Conservation (phyloP, 2,113 vertebrate species). For the Chelonoidis abingdonii region DNA sequence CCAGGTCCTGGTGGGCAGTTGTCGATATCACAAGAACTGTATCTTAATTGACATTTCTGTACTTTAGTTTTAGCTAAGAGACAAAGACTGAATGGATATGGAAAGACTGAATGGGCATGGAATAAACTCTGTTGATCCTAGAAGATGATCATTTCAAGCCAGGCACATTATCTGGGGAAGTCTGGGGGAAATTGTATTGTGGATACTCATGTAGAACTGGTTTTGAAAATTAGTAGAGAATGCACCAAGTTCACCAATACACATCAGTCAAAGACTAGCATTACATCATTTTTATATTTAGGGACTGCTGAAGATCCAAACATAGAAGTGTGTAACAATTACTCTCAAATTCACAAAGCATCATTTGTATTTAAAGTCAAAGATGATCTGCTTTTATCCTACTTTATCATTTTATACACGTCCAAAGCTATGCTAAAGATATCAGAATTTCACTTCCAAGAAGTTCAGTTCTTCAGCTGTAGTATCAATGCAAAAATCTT, state of each 20-base stretch:
- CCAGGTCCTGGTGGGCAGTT: too few species aligned
- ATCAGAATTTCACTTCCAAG: not conserved
- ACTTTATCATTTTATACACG: not conserved
- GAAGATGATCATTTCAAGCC: not conserved
- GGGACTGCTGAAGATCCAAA: not conserved
- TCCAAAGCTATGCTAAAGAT: not conserved
- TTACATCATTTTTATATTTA: not conserved
- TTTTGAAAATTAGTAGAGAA: not conserved
- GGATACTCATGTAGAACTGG: not conserved
- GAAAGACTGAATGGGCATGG: not conserved
- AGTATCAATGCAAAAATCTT: not conserved
- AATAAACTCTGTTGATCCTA: not conserved
- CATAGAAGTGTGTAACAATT: not conserved
- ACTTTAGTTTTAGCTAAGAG: too few species aligned
- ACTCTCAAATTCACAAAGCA: not conserved
- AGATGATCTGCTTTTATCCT: not conserved
- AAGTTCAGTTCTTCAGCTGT: not conserved
- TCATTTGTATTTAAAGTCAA: not conserved
- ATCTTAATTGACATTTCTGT: too few species aligned
- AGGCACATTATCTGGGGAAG: not conserved
- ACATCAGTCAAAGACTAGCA: not conserved
- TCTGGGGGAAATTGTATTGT: not conserved
- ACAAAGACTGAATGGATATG: not conserved
- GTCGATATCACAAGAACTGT: too few species aligned
- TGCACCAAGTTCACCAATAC: too few species aligned